Evolutionary conservation across 2,888 invertebrate genomes (phyloP).

Genomic region (Clitarchus hookeri): DNA sequence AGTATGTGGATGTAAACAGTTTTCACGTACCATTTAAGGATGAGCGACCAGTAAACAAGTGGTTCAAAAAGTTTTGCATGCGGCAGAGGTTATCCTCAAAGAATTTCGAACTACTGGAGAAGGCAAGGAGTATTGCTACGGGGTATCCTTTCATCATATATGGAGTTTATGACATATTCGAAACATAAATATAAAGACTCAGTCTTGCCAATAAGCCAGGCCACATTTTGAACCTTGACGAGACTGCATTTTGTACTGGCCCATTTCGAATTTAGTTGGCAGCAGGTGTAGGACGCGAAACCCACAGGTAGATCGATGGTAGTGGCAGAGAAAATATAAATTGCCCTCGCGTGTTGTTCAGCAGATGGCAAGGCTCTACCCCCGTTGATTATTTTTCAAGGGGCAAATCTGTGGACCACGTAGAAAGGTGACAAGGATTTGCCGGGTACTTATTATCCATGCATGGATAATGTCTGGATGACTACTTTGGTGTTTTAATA

Average conservation of each 20-base stretch:
- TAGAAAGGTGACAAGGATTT: neutral
- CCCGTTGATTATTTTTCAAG: neutral
- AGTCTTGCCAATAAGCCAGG: neutral
- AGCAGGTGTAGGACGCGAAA: neutral
- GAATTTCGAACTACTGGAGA: neutral
- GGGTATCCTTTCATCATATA: neutral
- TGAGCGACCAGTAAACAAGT: neutral
- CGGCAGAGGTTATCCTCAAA: neutral
- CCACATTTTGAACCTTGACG: conserved; percentile 4
- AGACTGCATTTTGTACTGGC: conserved; percentile 6
- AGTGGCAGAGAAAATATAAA: neutral
- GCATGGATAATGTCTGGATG: too few relatives aligned
- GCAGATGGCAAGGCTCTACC: neutral
- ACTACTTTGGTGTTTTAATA: too few relatives aligned
- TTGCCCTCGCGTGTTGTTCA: too few relatives aligned
- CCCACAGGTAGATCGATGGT: neutral
- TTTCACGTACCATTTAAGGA: neutral
- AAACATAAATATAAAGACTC: neutral
- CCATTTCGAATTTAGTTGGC: neutral
- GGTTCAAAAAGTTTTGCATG: neutral
- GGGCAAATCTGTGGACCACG: neutral
- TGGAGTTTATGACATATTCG: neutral
- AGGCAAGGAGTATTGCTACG: too few relatives aligned
- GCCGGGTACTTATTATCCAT: neutral
- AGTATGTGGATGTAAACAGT: neutral